Evolutionary conservation across 1,140 invertebrate species (phyloP).

Genomic region (Amyelois transitella): DNA sequence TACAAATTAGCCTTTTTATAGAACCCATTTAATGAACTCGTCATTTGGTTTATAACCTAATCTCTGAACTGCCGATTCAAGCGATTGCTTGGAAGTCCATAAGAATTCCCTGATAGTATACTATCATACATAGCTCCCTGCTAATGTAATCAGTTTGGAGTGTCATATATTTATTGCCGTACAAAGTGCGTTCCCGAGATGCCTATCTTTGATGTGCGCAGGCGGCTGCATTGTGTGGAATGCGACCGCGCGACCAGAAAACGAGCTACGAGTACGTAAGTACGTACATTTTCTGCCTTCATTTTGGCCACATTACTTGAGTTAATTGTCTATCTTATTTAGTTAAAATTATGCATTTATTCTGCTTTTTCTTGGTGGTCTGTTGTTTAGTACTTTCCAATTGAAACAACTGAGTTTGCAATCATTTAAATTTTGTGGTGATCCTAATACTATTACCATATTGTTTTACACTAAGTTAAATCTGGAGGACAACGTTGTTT

Average conservation of each 20-base stretch:
- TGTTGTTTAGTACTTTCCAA: no score
- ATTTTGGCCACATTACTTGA: no score
- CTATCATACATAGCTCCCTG: background rate
- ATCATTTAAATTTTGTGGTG: no score
- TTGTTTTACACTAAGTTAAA: no score
- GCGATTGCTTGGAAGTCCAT: background rate
- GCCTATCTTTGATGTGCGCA: slow-evolving; percentile 5
- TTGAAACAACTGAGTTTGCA: no score
- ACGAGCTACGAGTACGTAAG: no score
- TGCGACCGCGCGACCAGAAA: slow-evolving; percentile 12
- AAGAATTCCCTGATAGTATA: background rate
- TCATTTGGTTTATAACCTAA: no score
- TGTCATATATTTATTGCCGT: slow-evolving; percentile 12
- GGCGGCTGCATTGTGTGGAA: slow-evolving; percentile 9
- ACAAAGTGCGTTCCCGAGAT: slow-evolving; percentile 9
- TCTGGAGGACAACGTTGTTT: no score
- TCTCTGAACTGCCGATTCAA: background rate
- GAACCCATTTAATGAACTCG: no score
- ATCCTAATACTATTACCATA: no score
- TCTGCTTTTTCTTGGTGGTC: background rate
- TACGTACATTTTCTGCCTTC: background rate
- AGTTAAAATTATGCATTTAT: background rate
- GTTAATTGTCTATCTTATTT: no score
- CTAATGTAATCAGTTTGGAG: slow-evolving; percentile 8
- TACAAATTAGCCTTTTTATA: no score